Evolutionary conservation across 2,797 vertebrate species (phyloP).

Genomic region (Typhlichthys subterraneus): DNA sequence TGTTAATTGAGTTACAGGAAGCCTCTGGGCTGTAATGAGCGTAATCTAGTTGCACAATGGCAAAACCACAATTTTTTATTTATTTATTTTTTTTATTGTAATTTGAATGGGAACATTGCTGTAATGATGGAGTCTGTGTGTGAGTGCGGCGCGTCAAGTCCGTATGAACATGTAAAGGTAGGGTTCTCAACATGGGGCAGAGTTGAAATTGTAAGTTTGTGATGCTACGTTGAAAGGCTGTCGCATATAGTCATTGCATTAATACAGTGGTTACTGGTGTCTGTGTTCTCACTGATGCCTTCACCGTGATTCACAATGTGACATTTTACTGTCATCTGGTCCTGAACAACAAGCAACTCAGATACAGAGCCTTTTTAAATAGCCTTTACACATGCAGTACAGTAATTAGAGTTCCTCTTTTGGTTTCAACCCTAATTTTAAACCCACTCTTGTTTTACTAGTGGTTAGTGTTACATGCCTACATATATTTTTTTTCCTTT

Average conservation of each 20-base stretch:
- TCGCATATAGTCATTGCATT: constrained; percentile 46
- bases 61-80: no score
- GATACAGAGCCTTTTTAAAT: no score
- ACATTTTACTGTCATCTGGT: constrained; percentile 50
- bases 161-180: constrained; percentile 34
- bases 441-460: no score
- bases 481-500: no score
- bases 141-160: constrained; percentile 20
- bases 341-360: not conserved
- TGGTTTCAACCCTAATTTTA: no score
- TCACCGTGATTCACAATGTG: constrained; percentile 55
- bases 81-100: constrained; percentile 73
- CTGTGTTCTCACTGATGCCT: constrained; percentile 36
- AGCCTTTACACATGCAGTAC: no score
- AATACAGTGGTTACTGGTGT: constrained; percentile 39
- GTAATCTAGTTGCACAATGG: constrained; percentile 12
- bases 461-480: no score
- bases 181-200: not conserved
- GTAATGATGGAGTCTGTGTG: constrained; percentile 37
- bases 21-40: constrained; percentile 9
- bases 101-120: constrained; percentile 62
- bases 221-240: constrained; percentile 25
- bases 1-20: constrained; percentile 41
- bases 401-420: no score
- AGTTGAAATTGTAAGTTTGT: not conserved